Conservation (phyloP, 2,797 vertebrate species). For the Vespertilio murinus region DNA sequence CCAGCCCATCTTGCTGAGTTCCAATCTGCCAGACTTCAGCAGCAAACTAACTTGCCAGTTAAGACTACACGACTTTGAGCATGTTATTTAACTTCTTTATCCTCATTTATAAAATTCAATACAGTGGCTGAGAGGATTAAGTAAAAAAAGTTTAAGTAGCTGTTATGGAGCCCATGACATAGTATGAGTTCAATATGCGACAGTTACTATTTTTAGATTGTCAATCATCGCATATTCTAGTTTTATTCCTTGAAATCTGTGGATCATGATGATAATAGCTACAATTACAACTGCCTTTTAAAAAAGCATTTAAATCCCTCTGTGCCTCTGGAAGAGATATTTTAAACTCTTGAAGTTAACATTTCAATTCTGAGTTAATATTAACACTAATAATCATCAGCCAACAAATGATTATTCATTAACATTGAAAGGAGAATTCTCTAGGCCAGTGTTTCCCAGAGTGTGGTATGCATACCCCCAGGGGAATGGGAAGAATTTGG, state of each 20-base stretch:
- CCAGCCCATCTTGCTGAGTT: no score
- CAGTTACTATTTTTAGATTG: constrained; percentile 1
- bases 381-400: neutral
- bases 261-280: neutral
- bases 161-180: neutral
- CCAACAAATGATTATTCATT: neutral
- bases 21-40: no score
- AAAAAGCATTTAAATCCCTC: constrained; percentile 26
- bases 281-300: neutral
- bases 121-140: constrained; percentile 12
- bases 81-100: neutral
- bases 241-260: constrained; percentile 18
- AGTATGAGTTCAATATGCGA: neutral
- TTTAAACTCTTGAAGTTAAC: neutral
- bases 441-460: no score
- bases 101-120: constrained; percentile 2
- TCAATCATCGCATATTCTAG: neutral
- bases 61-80: neutral
- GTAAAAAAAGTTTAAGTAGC: neutral
- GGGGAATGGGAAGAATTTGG: no score
- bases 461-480: no score
- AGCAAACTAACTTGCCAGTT: no score
- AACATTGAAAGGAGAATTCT: neutral
- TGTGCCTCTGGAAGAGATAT: neutral
- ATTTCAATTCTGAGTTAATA: constrained; percentile 16